Conservation (phyloP, 2,113 vertebrate genomes). For the Clarias gariepinus region DNA sequence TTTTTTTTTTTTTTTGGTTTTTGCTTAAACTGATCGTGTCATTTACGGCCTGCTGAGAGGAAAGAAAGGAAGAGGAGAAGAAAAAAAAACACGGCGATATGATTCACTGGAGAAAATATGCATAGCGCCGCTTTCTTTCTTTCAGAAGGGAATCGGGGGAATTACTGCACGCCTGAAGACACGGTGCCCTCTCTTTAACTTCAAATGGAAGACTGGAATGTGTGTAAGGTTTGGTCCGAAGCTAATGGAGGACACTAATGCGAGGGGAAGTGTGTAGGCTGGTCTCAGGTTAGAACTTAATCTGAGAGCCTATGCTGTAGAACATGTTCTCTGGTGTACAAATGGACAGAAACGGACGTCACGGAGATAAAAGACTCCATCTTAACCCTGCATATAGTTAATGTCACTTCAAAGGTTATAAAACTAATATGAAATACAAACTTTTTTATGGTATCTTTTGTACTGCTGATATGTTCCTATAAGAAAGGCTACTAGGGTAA, state of each 20-base stretch:
- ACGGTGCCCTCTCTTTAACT: neutral
- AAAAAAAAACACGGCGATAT: neutral
- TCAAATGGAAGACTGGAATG: neutral
- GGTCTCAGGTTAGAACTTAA: neutral
- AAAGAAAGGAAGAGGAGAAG: neutral
- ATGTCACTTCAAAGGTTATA: neutral
- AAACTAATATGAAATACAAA: no score
- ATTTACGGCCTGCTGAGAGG: slow-evolving; percentile 7
- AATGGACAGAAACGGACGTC: neutral
- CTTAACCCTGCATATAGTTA: neutral
- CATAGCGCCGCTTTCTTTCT: no score
- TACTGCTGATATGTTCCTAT: no score
- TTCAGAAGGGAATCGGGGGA: neutral
- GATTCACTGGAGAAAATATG: neutral
- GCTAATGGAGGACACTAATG: neutral
- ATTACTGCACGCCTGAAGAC: neutral
- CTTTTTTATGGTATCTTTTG: no score
- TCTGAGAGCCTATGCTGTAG: neutral
- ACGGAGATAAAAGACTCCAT: neutral
- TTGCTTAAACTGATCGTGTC: neutral
- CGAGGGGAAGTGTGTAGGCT: neutral
- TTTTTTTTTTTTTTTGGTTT: neutral
- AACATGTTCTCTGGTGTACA: neutral
- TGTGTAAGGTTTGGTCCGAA: neutral
- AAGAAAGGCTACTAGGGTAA: no score